Conservation (phyloP, 2,797 vertebrate species). For the Sphenopsis melanotis region DNA sequence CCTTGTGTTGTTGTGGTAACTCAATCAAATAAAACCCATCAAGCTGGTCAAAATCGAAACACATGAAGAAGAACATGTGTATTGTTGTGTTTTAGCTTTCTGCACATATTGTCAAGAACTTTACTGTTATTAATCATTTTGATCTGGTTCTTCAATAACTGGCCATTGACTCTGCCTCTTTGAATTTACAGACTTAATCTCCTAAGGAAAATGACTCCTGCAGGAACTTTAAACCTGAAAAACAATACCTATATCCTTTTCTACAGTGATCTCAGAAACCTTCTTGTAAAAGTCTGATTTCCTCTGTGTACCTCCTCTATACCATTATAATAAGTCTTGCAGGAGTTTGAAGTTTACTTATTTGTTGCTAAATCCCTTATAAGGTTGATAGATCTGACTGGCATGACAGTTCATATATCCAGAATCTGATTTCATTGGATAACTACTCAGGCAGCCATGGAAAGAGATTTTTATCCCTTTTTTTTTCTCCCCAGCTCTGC, state of each 20-base stretch:
- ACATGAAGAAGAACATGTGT: not conserved
- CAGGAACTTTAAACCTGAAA: slow-evolving; percentile 63
- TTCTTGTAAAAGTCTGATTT: slow-evolving; percentile 24
- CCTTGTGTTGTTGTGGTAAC: not conserved
- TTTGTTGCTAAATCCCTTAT: not conserved
- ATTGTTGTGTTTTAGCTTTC: not conserved
- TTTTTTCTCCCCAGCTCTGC: not conserved
- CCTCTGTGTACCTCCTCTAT: not conserved
- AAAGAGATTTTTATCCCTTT: not conserved
- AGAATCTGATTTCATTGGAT: not conserved
- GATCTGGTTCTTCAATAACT: slow-evolving; percentile 44
- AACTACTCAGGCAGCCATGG: not conserved
- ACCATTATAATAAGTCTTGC: not conserved
- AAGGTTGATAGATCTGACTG: not conserved
- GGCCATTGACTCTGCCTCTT: slow-evolving; percentile 5
- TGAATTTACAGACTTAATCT: slow-evolving; percentile 70
- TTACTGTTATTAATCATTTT: slow-evolving; percentile 31
- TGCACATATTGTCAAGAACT: not conserved
- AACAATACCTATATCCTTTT: slow-evolving; percentile 28
- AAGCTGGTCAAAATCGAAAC: not conserved
- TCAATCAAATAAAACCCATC: slow-evolving; percentile 21
- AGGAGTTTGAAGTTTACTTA: not conserved
- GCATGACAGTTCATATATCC: not conserved
- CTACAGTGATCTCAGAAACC: slow-evolving; percentile 16
- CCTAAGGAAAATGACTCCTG: slow-evolving; percentile 50